Base-by-base conservation (phyloP, 2,888 invertebrate genomes). In the Caenorhabditis imperialis region DNA sequence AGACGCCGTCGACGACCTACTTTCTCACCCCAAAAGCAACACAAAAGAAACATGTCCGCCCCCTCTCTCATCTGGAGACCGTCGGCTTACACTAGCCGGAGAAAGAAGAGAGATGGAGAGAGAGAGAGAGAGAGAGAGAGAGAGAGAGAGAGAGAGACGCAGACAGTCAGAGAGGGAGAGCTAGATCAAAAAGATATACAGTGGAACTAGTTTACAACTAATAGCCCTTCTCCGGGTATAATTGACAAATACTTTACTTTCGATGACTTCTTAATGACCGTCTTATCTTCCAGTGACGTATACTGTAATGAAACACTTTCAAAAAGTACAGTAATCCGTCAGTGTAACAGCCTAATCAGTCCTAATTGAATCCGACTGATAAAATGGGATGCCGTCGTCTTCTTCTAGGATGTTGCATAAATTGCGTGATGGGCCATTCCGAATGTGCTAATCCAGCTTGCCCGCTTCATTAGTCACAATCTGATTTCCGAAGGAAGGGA, bases 1-100 rank as follows among this genome's bases (percentile, higher is more conserved):
- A 33, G 20, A 30, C 27, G 27, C 14, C 7, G 8, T 27, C 23
- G 7, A 14, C 57, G 62, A 62, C 62, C 62, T 62, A 62, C 62
- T 62, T 62, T 62, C 62, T 62, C 62, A 62, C 53, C 53, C 62
- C 51, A 62, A 62, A 62, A 62, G 62, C 51, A 62, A 62, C 62
- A 61, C 57, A 57, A 60, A 60, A 60, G 48, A 45, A 38, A 57
- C 57, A 60, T 60, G 60, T 48, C 50, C 38, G n/a, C n/a, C n/a
- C n/a, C n/a, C n/a, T n/a, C n/a, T n/a, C n/a, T n/a, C 27, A 57
- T 57, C 33, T 44, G 55, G 30, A 45, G 38, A 22, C 35, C 16
- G 35, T 40, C 54, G 44, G 22, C 51, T 25, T 44, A 37, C 22
- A 57, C 35, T 22, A 37, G 35, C 25, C 16, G 25, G 37, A 33